These are phyloP conservation scores for Morone chrysops DNA, from an alignment of 2,113 vertebrate genomes.

Conservation along the genomic window DNA sequence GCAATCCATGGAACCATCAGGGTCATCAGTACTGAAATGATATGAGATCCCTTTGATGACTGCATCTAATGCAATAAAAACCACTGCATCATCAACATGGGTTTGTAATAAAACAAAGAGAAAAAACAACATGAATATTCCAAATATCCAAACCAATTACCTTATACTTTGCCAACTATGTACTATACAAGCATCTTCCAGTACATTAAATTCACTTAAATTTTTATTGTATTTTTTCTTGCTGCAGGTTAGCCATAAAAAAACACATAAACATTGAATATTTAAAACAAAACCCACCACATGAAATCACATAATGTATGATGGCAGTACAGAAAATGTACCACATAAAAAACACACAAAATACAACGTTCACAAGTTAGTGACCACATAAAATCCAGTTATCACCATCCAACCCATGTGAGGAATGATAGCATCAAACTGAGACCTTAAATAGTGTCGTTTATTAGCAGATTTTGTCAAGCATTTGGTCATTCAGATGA, in stretches of 20 bases:
- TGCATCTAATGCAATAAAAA: background rate
- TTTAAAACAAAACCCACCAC: background rate
- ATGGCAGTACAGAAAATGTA: background rate
- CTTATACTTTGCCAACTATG: background rate
- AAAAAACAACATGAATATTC: background rate
- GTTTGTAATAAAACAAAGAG: background rate
- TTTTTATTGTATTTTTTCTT: background rate
- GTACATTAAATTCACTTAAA: background rate
- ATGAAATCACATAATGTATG: background rate
- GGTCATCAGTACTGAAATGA: background rate
- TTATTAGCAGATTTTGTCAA: background rate
- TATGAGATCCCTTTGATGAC: background rate
- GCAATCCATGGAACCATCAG: background rate
- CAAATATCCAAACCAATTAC: background rate
- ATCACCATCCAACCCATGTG: too few species aligned
- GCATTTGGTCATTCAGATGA: too few species aligned
- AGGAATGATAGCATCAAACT: background rate
- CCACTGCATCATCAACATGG: background rate
- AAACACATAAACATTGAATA: background rate
- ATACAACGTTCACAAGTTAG: too few species aligned
- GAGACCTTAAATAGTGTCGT: background rate
- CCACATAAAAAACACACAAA: background rate
- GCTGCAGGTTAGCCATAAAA: background rate
- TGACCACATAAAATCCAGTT: background rate
- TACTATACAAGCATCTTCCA: background rate